A percentile compares a stretch with the other conserved stretches of the same genome.
Evolutionary conservation across 2,797 vertebrate genomes (phyloP).

Genomic region (Chrosomus eos): DNA sequence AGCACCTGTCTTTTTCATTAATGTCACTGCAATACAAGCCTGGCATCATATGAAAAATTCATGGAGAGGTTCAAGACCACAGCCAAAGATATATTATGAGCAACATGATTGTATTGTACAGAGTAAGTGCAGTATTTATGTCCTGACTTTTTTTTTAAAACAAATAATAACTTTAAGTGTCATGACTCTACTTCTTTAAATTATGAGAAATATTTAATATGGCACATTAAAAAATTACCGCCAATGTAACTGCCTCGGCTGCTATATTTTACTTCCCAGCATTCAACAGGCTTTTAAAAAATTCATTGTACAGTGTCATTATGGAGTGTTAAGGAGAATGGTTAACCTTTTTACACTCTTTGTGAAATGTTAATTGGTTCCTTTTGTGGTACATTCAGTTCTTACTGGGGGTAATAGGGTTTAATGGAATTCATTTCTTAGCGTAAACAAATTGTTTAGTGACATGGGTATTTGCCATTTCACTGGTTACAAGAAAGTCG

Average conservation of each 20-base stretch:
- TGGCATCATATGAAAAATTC: slow-evolving; percentile 66
- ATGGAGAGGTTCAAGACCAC: slow-evolving; percentile 60
- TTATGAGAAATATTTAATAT: slow-evolving; percentile 34
- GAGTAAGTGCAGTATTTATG: slow-evolving; percentile 34
- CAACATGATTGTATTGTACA: slow-evolving; percentile 29
- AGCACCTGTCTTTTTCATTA: slow-evolving; percentile 58
- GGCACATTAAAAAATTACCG: background rate
- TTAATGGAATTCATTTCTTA: slow-evolving; percentile 54
- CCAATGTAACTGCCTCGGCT: background rate
- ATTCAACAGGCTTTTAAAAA: slow-evolving; percentile 56
- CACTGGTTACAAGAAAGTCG: slow-evolving; percentile 17
- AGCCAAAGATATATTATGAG: slow-evolving; percentile 53
- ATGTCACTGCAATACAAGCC: slow-evolving; percentile 62
- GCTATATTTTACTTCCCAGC: slow-evolving; percentile 21
- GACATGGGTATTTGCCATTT: slow-evolving; percentile 50
- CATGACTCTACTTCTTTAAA: slow-evolving; percentile 42
- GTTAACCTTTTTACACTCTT: slow-evolving; percentile 55
- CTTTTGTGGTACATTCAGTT: slow-evolving; percentile 47
- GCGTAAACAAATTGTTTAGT: slow-evolving; percentile 56
- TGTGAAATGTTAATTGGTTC: slow-evolving; percentile 57
- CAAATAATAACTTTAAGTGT: slow-evolving; percentile 50
- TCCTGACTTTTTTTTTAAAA: slow-evolving; percentile 41
- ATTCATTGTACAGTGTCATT: slow-evolving; percentile 48
- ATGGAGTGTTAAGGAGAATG: slow-evolving; percentile 40
- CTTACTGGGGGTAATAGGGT: slow-evolving; percentile 43